Conservation (phyloP, 2,797 vertebrate species). For the Rhinella marina region DNA sequence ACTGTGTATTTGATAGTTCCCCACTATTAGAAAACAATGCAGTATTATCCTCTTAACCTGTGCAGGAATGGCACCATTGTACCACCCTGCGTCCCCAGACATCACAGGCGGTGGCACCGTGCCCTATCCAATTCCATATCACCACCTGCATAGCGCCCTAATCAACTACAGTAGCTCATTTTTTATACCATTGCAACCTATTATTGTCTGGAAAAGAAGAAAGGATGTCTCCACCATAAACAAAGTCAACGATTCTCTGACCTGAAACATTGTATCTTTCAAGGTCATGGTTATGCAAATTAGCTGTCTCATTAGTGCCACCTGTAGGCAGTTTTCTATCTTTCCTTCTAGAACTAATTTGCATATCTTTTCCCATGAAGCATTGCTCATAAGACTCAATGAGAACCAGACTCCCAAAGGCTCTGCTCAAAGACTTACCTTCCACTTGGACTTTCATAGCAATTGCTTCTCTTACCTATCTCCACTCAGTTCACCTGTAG, state of each 20-base stretch:
- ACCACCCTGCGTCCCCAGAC: slow-evolving; percentile 4
- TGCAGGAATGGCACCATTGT: slow-evolving; percentile 38
- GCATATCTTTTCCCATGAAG: too few species aligned
- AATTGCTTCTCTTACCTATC: background rate
- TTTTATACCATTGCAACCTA: background rate
- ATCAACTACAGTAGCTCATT: slow-evolving; percentile 6
- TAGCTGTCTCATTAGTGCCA: too few species aligned
- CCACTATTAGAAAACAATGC: slow-evolving; percentile 31
- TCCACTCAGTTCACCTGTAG: background rate
- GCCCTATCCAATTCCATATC: slow-evolving; percentile 15
- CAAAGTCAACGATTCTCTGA: background rate
- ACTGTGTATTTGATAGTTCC: slow-evolving; percentile 31
- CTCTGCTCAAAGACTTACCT: background rate
- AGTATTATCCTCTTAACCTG: slow-evolving; percentile 30
- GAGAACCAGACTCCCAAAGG: too few species aligned
- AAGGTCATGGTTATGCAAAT: background rate
- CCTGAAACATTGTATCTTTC: background rate
- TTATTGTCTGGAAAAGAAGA: background rate
- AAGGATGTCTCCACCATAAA: background rate
- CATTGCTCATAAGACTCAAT: too few species aligned
- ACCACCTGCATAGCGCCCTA: background rate
- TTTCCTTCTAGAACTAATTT: too few species aligned
- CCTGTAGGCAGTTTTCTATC: too few species aligned
- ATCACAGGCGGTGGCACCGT: background rate
- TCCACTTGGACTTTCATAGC: too few species aligned